These are phyloP conservation scores for Phylloscopus collybita DNA, from an alignment of 2,797 vertebrate genomes.

Conservation along the genomic window DNA sequence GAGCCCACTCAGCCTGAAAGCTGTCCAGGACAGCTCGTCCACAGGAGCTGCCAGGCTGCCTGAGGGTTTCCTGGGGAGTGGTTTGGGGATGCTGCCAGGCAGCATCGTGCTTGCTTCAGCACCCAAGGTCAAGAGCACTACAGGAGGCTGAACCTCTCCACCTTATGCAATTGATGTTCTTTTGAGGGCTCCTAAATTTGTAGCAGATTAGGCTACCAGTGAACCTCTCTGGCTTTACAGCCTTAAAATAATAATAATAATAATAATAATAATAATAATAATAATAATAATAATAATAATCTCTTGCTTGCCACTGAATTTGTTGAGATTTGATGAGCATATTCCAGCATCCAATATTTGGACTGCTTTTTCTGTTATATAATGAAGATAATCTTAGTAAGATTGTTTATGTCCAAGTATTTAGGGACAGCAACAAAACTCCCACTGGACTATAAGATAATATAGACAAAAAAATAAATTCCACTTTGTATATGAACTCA, in stretches of 20 bases:
- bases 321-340: background rate
- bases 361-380: background rate
- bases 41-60: background rate
- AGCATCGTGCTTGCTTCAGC: background rate
- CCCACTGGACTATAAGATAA: background rate
- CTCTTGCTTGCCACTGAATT: background rate
- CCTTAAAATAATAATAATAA: background rate
- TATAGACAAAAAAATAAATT: background rate
- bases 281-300: background rate
- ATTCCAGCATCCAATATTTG: background rate
- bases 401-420: background rate
- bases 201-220: background rate
- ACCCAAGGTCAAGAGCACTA: background rate
- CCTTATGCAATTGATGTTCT: background rate
- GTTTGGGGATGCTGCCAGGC: background rate
- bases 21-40: background rate
- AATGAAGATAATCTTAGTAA: background rate
- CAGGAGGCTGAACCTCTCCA: background rate
- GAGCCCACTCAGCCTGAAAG: background rate
- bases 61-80: background rate
- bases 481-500: background rate
- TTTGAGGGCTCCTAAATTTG: background rate
- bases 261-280: background rate
- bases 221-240: background rate
- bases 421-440: rapidly evolving